Evolutionary conservation across 1,140 invertebrate species (phyloP), one percentile per base, ranked within the genome.

Genomic region (Ericerus pela): DNA sequence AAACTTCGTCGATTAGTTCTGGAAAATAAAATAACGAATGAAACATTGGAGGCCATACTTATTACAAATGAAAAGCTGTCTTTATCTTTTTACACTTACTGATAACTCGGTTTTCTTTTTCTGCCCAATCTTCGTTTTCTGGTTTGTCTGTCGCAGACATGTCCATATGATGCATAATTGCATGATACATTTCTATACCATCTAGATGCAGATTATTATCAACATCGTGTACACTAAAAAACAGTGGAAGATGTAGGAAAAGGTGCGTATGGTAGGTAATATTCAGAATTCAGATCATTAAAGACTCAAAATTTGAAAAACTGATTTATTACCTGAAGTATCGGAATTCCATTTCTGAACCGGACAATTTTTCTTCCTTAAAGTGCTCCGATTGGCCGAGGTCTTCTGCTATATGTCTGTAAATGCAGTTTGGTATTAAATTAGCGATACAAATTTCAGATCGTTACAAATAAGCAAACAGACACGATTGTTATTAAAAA

Each of bases 121-220:
- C 43, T 28, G 38, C 33, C 28, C 38, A 41, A 31, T 57, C 31
- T 24, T 51, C 2, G 24, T 6, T 29, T 29, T 38, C 36, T 26
- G 41, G 16, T 5, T 41, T 18, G 18, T 11, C 54, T 53, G 58
- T 38, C 4, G 69, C 64, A 6, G 63, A 58, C n/a, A 66, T 60
- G 8, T 71, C 68, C 18, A 70, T 54, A 16, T 72, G 67, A 59
- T 77, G 74, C 2, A 64, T 67, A 43, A 73, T 69, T 0, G 75
- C 75, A 33, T 70, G 66, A 31, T 88, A 66, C 58, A 89, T 76
- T 72, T 90, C 86, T 43, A 88, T 67, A 10, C 86, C 86, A 68
- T 90, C 87, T 51, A 89, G 69, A 65, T 79, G 81, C 1, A 76
- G 79, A 65, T 90, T 87, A 62, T 80, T 82, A 62, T 89, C 85